Conservation (phyloP, 2,113 vertebrate species). For the Prietella phreatophila region DNA sequence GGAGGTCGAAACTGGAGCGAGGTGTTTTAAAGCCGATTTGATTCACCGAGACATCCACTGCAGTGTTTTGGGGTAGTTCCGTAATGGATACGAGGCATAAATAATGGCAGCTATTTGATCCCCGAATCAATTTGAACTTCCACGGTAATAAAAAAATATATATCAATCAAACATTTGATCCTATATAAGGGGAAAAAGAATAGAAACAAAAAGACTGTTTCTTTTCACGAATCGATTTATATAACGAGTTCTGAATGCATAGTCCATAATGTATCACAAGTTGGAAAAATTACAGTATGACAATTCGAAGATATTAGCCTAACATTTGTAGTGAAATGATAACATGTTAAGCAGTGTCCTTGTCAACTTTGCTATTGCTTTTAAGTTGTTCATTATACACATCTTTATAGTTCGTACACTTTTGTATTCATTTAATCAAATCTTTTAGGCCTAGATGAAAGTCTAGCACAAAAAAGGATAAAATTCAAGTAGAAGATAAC, state of each 20-base stretch:
- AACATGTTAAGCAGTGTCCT: conserved; percentile 9
- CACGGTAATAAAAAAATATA: conserved; percentile 55
- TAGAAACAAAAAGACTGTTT: conserved; percentile 27
- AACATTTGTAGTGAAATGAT: conserved; percentile 2
- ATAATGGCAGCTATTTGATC: conserved; percentile 60
- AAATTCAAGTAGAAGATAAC: conserved; percentile 38
- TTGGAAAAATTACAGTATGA: conserved; percentile 18
- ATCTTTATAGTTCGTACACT: conserved; percentile 11
- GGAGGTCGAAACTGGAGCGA: conserved; percentile 45
- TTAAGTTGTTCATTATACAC: conserved; percentile 25
- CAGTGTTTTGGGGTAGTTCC: conserved; percentile 55
- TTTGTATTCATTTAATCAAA: background rate
- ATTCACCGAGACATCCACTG: conserved; percentile 50
- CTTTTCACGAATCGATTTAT: conserved; percentile 30
- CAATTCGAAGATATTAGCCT: conserved; percentile 13
- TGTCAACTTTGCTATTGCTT: conserved; percentile 40
- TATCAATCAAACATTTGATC: conserved; percentile 64
- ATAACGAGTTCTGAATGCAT: conserved; percentile 33
- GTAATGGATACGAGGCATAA: conserved; percentile 70
- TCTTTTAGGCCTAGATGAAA: conserved; percentile 13
- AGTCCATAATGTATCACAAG: conserved; percentile 37
- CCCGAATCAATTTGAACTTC: conserved; percentile 60
- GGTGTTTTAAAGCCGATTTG: conserved; percentile 45
- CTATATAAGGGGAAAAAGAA: conserved; percentile 41
- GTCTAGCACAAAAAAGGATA: conserved; percentile 17